Base-by-base conservation (phyloP, 37 sponge, comb jelly and placozoan species). In the Spongilla lacustris region DNA sequence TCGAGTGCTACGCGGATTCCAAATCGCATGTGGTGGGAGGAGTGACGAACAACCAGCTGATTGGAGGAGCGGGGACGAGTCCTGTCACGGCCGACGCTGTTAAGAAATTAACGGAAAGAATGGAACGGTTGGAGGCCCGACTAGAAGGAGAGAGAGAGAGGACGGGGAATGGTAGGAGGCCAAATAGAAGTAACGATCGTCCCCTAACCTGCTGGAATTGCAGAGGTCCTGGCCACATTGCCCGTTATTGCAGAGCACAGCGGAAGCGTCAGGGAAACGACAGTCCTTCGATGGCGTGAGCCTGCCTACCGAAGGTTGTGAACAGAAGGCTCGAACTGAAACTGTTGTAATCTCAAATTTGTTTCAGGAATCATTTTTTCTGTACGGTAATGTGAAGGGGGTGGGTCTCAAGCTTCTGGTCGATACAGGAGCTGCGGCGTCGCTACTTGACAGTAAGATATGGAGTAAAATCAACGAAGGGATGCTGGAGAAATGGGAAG, bases 401-500 rank as follows among this genome's bases (percentile, higher is more conserved):
- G 84, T 83, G 10, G 19, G 23, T 58, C 75, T 35, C 13, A 58
- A 26, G 22, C 32, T 85, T 22, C 71, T 85, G 34, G 69, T 74
- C 17, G 85, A 85, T 32, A 85, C 85, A 28, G 85, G 85, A 26
- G 85, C 85, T 9, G 85, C 85, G 23, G 78, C 35, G 13, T 69
- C 85, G n/a, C 30, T 85, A 21, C 46, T 85, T n/a, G 26, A 41
- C 46, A 85, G 68, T 41, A 71, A 76, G 13, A 21, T 69, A 17
- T 85, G 85, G 85, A 78, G 77, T 68, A 30, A 38, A 27, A 25
- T 30, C 28, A 36, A 11, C 29, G 73, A 82, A 17, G 36, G 21
- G 27, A 11, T 36, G 13, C 67, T 75, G 68, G 26, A 28, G 35
- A 23, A 32, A 22, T 19, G 46, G 25, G 26, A 11, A 24, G 85